These are phyloP conservation scores for Bambusicola thoracicus DNA, from an alignment of 2,113 vertebrate species.

Conservation along the genomic window DNA sequence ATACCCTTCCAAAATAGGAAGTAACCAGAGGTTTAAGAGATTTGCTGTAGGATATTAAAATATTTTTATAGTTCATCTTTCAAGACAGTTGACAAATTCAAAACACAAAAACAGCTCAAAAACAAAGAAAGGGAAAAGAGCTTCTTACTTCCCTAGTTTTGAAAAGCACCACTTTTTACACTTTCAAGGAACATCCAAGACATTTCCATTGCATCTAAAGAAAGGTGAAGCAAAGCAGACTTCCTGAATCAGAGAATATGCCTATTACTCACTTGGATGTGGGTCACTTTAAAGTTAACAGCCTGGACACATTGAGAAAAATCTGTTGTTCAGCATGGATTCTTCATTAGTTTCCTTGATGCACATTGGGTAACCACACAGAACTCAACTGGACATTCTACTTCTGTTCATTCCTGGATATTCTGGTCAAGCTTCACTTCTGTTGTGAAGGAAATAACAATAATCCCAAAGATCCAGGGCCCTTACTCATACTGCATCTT, in stretches of 20 bases:
- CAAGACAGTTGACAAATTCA: conserved; percentile 14
- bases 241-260: conserved; percentile 61
- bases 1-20: background rate
- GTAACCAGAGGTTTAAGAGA: background rate
- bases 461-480: conserved; percentile 69
- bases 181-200: conserved; percentile 44
- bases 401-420: conserved; percentile 69
- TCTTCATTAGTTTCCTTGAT: conserved; percentile 69
- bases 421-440: conserved; percentile 71
- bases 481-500: conserved; percentile 17
- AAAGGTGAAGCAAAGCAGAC: conserved; percentile 65
- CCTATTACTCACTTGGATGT: conserved; percentile 72
- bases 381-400: conserved; percentile 67
- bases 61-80: background rate
- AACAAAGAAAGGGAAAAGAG: conserved; percentile 28
- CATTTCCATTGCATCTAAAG: conserved; percentile 54
- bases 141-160: background rate
- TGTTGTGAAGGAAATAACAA: conserved; percentile 74
- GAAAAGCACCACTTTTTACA: conserved; percentile 5
- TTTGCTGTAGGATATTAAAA: background rate
- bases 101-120: conserved; percentile 27
- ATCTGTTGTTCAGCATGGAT: conserved; percentile 67
- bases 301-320: conserved; percentile 65
- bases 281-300: conserved; percentile 71
- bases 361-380: conserved; percentile 61